phyloP scores from a whole-genome alignment of 1,140 invertebrate species.

The Dinothrombium tinctorium region DNA sequence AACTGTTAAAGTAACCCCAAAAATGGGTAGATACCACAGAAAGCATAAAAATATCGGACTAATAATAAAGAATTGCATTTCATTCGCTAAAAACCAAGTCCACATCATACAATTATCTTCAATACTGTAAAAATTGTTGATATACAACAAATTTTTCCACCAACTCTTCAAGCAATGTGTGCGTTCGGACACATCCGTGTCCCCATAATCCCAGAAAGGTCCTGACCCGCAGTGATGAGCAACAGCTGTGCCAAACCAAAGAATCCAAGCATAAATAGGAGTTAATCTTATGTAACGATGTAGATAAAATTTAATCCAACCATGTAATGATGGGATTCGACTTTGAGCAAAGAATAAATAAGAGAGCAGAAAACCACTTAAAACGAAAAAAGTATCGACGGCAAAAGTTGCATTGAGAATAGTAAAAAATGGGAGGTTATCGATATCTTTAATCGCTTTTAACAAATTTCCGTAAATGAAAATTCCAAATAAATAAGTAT shows the following conservation, averaged over 20 bases:
- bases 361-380: background rate
- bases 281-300: conserved; percentile 6
- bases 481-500: too few species aligned
- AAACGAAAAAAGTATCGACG: too few species aligned
- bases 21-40: too few species aligned
- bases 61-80: too few species aligned
- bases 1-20: too few species aligned
- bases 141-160: conserved; percentile 17
- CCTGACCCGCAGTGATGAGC: conserved; percentile 9
- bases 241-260: conserved; percentile 3
- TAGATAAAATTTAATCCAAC: conserved; percentile 1
- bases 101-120: too few species aligned
- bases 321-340: background rate
- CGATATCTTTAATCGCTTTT: too few species aligned
- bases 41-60: too few species aligned
- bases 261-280: conserved; percentile 2
- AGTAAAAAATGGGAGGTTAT: too few species aligned
- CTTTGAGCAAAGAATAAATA: background rate
- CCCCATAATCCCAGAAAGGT: conserved; percentile 12
- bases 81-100: too few species aligned
- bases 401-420: too few species aligned
- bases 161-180: conserved; percentile 12
- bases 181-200: conserved; percentile 3
- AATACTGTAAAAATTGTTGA: conserved; percentile 15
- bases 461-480: too few species aligned